phyloP scores from a whole-genome alignment of 2,113 vertebrate genomes.

The Nesogale talazaci region DNA sequence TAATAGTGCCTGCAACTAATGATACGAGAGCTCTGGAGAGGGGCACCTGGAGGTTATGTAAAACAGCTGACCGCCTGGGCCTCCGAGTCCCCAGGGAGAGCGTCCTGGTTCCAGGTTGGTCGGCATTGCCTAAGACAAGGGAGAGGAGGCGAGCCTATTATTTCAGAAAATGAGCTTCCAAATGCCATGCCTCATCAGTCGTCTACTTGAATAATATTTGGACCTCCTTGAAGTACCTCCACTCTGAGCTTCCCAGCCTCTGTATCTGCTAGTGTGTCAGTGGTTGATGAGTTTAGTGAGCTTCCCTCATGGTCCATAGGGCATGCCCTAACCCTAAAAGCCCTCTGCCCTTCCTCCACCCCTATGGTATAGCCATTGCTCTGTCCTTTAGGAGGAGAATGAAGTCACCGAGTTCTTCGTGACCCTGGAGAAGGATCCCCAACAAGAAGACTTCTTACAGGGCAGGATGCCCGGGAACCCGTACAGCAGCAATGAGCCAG shows the following conservation, averaged over 20 bases:
- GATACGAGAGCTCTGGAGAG: not conserved
- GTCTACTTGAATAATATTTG: not conserved
- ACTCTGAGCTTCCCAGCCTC: not conserved
- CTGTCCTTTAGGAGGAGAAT: constrained; percentile 93
- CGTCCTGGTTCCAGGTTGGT: not conserved
- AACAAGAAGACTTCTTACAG: constrained; percentile 99
- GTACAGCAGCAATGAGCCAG: constrained; percentile 98
- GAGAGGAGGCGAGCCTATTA: not conserved
- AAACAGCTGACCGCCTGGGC: not conserved
- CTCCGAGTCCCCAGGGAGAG: not conserved
- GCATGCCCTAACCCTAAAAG: not conserved
- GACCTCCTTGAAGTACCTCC: not conserved
- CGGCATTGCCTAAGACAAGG: accelerated
- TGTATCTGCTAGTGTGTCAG: not conserved
- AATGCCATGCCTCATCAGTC: not conserved
- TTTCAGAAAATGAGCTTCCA: not conserved
- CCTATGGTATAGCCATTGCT: not conserved
- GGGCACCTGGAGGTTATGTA: not conserved
- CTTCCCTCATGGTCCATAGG: not conserved
- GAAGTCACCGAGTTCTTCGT: constrained; percentile 99
- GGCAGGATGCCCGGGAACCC: constrained; percentile 99
- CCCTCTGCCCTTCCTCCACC: not conserved
- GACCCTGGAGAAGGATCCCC: constrained; percentile 98
- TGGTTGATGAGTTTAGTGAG: not conserved
- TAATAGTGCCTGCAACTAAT: not conserved